These are phyloP conservation scores for Drosophila malerkotliana DNA, from an alignment of 1,140 invertebrate genomes.

Conservation along the genomic window DNA sequence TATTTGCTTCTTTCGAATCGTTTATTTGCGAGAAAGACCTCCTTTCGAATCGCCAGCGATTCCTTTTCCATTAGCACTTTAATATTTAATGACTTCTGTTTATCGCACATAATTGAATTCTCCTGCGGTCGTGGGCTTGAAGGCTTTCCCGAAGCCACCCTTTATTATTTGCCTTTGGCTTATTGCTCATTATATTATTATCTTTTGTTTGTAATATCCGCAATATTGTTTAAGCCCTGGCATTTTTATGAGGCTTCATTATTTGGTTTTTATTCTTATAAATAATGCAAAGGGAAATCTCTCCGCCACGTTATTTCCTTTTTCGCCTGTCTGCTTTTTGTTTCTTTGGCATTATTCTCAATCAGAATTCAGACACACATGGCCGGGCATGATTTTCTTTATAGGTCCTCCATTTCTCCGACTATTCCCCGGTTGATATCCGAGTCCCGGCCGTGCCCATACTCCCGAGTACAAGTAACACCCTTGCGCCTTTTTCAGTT, in stretches of 20 bases:
- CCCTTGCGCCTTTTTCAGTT: slow-evolving; percentile 54
- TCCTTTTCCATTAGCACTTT: slow-evolving; percentile 75
- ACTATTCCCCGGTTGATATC: slow-evolving; percentile 15
- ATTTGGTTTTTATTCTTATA: slow-evolving; percentile 65
- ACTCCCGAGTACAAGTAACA: slow-evolving; percentile 56
- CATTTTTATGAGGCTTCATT: slow-evolving; percentile 72
- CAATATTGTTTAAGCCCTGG: slow-evolving; percentile 54
- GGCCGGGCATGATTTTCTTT: slow-evolving; percentile 67
- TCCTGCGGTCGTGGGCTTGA: slow-evolving; percentile 17
- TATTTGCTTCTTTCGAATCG: slow-evolving; percentile 17
- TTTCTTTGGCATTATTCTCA: slow-evolving; percentile 64
- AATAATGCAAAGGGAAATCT: slow-evolving; percentile 64
- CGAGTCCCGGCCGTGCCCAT: slow-evolving; percentile 22
- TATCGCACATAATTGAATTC: slow-evolving; percentile 79
- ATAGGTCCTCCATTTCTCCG: slow-evolving; percentile 30
- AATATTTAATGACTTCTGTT: slow-evolving; percentile 80
- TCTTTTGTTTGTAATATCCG: slow-evolving; percentile 77
- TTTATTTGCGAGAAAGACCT: slow-evolving; percentile 13
- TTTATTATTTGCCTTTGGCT: slow-evolving; percentile 58
- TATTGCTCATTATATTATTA: slow-evolving; percentile 77
- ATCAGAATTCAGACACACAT: slow-evolving; percentile 60
- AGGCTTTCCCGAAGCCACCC: slow-evolving; percentile 22
- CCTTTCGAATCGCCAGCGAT: slow-evolving; percentile 32
- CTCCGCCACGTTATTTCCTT: neutral
- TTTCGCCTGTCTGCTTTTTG: slow-evolving; percentile 7